A percentile compares a stretch with the other conserved stretches of the same genome.
These are phyloP conservation scores for Bhutanitis thaidina DNA, from an alignment of 2,888 invertebrate species.

Conservation along the genomic window DNA sequence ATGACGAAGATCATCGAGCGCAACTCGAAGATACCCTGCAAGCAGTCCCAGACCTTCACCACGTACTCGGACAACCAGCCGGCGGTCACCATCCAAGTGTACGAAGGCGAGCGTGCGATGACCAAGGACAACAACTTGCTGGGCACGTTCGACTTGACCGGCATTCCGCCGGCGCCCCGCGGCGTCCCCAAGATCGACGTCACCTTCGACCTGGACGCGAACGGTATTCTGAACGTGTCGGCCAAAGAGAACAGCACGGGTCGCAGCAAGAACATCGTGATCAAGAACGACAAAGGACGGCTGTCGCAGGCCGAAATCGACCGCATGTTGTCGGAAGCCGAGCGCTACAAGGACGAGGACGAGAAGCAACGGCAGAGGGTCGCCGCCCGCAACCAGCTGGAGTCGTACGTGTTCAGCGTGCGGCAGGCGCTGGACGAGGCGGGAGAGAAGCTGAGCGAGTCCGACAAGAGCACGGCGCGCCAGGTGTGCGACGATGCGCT, in stretches of 20 bases:
- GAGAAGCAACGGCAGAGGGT: conserved; percentile 84
- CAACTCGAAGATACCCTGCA: conserved; percentile 84
- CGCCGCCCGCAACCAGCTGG: conserved; percentile 85
- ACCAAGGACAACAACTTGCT: conserved; percentile 86
- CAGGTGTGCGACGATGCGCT: conserved; percentile 80
- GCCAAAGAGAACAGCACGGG: conserved; percentile 85
- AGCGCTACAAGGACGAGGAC: conserved; percentile 86
- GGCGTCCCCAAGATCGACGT: conserved; percentile 85
- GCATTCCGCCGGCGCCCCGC: conserved; percentile 86
- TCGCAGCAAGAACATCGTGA: conserved; percentile 87
- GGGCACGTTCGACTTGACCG: conserved; percentile 83
- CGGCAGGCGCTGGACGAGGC: conserved; percentile 84
- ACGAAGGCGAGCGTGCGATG: conserved; percentile 89
- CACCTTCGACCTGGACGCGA: conserved; percentile 88
- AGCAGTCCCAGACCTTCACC: conserved; percentile 81
- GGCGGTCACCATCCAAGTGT: conserved; percentile 86
- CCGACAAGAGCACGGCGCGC: conserved; percentile 81
- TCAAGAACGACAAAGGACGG: conserved; percentile 90
- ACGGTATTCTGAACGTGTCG: conserved; percentile 90
- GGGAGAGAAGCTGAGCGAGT: conserved; percentile 79
- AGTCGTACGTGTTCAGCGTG: conserved; percentile 84
- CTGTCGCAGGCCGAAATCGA: conserved; percentile 91
- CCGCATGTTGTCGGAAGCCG: conserved; percentile 87
- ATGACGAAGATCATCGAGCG: conserved; percentile 88
- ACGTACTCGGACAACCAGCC: conserved; percentile 91